Conservation (phyloP, 2,797 vertebrate species). For the Tolypeutes matacus region DNA sequence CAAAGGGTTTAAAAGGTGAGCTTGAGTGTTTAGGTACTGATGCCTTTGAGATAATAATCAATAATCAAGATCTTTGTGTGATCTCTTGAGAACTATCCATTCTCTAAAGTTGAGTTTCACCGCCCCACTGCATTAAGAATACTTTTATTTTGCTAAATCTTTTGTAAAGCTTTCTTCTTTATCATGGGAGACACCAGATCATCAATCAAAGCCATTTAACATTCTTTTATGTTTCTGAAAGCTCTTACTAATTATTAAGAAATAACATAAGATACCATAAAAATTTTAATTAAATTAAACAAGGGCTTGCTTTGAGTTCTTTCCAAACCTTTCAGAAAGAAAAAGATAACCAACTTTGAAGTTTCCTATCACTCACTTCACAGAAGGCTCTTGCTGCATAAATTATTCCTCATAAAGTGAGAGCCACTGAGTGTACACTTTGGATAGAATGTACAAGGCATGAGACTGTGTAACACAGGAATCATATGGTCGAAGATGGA, state of each 20-base stretch:
- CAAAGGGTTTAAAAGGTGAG: constrained; percentile 3
- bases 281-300: constrained; percentile 45
- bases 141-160: constrained; percentile 23
- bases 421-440: too few species aligned
- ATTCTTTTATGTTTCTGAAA: constrained; percentile 49
- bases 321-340: constrained; percentile 40
- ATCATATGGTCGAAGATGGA: too few species aligned
- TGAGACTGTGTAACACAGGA: too few species aligned
- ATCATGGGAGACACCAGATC: not conserved
- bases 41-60: not conserved
- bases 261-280: constrained; percentile 20
- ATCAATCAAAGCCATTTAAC: constrained; percentile 22
- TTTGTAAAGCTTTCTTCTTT: constrained; percentile 55
- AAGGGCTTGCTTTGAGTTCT: constrained; percentile 36
- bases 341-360: not conserved
- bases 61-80: not conserved
- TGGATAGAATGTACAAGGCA: too few species aligned
- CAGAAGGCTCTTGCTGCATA: not conserved
- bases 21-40: not conserved
- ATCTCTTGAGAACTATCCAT: not conserved
- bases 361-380: not conserved
- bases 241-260: not conserved
- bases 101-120: not conserved
- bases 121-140: not conserved
- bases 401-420: not conserved